phyloP scores from a whole-genome alignment of 2,888 invertebrate genomes.

The Marasmarcha lunaedactyla region DNA sequence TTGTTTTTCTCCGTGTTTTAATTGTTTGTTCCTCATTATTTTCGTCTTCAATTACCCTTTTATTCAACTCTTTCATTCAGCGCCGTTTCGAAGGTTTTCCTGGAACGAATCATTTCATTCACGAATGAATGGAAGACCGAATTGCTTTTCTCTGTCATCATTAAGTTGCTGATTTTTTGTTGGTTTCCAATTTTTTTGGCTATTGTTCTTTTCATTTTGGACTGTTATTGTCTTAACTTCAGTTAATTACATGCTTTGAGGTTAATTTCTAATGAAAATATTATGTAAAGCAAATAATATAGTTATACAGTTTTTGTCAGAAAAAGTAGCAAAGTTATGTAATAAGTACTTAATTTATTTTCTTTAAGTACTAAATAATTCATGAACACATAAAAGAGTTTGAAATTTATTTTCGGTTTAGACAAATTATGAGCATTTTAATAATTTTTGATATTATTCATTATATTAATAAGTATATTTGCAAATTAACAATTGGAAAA shows the following conservation, averaged over 20 bases:
- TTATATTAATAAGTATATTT: no score
- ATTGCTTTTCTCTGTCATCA: conserved; percentile 1
- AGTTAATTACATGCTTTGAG: not conserved
- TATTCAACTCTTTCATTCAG: conserved; percentile 54
- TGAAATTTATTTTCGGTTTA: not conserved
- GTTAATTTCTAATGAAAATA: not conserved
- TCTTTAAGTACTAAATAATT: no score
- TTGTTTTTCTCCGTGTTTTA: conserved; percentile 40
- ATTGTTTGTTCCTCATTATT: conserved; percentile 68
- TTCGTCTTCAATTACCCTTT: conserved; percentile 68
- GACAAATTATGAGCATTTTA: no score
- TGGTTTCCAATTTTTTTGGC: not conserved
- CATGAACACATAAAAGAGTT: not conserved
- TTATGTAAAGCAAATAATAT: no score
- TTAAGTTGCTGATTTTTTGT: conserved; percentile 3
- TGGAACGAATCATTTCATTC: not conserved
- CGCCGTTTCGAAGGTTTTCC: conserved; percentile 47
- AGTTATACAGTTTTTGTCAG: no score
- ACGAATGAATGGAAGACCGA: not conserved
- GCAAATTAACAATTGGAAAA: no score
- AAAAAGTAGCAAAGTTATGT: no score
- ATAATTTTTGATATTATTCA: no score
- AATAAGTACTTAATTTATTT: no score
- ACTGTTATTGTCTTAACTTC: not conserved
- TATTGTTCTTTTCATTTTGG: not conserved